phyloP scores from a whole-genome alignment of 2,888 invertebrate species.

The Deilephila porcellus region DNA sequence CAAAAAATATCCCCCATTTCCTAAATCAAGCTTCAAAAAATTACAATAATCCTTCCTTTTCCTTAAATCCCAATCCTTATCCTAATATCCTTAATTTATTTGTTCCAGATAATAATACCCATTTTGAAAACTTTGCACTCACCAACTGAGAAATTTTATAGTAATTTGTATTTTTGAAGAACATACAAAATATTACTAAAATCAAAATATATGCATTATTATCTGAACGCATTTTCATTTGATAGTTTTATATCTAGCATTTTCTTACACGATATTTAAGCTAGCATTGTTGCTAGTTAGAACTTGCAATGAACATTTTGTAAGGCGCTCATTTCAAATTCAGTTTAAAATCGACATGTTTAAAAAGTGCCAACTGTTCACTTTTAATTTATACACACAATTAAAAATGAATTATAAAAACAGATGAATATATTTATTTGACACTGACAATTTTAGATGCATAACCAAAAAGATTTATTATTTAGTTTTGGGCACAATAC shows the following conservation, averaged over 20 bases:
- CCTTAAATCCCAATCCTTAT: slow-evolving; percentile 13
- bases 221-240: background rate
- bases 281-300: background rate
- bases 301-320: background rate
- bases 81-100: slow-evolving; percentile 29
- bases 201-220: background rate
- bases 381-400: too few species aligned
- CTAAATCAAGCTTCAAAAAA: too few species aligned
- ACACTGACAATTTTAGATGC: too few species aligned
- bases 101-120: slow-evolving; percentile 39
- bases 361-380: too few species aligned
- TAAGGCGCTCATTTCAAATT: background rate
- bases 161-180: background rate
- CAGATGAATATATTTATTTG: too few species aligned
- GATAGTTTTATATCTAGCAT: too few species aligned
- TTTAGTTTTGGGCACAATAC: too few species aligned
- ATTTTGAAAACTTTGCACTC: background rate
- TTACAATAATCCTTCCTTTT: background rate
- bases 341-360: too few species aligned
- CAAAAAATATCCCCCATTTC: background rate
- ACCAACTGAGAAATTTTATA: background rate
- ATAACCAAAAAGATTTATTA: background rate
- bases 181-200: background rate
- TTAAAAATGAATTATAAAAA: too few species aligned
- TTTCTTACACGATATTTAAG: background rate